phyloP scores from a whole-genome alignment of 2,113 vertebrate genomes.

The Lanius collurio region DNA sequence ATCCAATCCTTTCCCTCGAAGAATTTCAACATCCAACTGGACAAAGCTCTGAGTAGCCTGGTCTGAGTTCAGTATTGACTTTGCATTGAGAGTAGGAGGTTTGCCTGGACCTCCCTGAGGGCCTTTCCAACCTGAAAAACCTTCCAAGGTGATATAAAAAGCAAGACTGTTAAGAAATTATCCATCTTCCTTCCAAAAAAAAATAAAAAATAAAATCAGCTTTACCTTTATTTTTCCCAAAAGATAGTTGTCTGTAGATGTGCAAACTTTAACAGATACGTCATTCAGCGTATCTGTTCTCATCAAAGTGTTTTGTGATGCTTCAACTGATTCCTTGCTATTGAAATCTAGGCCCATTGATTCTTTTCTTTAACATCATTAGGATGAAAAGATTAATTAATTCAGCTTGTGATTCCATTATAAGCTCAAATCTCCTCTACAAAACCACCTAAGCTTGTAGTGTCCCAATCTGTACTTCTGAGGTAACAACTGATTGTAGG shows the following conservation, averaged over 20 bases:
- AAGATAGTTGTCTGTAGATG: neutral
- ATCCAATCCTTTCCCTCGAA: neutral
- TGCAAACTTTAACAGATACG: neutral
- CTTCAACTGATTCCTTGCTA: neutral
- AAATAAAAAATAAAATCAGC: neutral
- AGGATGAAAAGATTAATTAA: neutral
- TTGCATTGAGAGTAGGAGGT: neutral
- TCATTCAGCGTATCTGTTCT: neutral
- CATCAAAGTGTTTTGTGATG: neutral
- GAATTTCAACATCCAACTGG: neutral
- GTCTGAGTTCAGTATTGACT: neutral
- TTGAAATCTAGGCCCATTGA: neutral
- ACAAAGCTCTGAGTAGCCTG: neutral
- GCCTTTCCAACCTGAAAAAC: neutral
- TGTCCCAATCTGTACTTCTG: neutral
- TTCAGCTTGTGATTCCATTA: neutral
- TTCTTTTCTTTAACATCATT: neutral
- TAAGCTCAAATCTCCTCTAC: neutral
- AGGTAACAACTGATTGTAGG: neutral
- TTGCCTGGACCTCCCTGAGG: neutral
- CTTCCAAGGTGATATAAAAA: neutral
- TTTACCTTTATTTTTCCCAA: neutral
- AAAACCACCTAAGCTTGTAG: neutral
- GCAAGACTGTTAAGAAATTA: neutral
- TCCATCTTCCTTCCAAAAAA: neutral